Evolutionary conservation across 2,113 vertebrate species (phyloP), one percentile per base, ranked within the genome.

Genomic region (Delphinapterus leucas): DNA sequence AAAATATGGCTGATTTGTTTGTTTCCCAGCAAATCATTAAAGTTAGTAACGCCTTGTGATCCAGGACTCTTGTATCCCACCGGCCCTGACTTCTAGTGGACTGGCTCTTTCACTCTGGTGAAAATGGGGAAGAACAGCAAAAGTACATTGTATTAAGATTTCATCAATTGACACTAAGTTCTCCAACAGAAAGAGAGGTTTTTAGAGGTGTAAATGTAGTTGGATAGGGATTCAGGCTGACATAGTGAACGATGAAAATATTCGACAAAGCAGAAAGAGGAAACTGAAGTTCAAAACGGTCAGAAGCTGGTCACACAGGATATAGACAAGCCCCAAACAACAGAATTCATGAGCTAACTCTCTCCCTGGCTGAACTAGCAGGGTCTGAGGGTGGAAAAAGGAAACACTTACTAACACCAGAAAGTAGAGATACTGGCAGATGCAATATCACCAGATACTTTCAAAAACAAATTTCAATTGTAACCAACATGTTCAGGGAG

Each of bases 1-100:
- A 97, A 97, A 97, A 94, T 97, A 98, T 97, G 97, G 98, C 98
- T 98, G 98, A 98, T 98, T 98, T 95, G 95, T 97, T 97, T 96
- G 97, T 95, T 47, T 98, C 98, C 95, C 95, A 98, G 98, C 47
- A 98, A 98, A 98, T 96, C 96, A 81, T 95, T 36, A 90, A 93
- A 88, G 63, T 96, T 98, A 97, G 96, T 96, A 96, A 98, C 47
- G 89, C 93, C 87, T 97, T 93, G 95, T 98, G 97, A 98, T 97
- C 98, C 97, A 98, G 98, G 98, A 97, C 97, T 98, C 98, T 96
- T 97, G 94, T 97, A 95, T 96, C 83, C 96, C 97, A 97, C 97
- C 98, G 98, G 98, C 92, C 97, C 98, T 15, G 38, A 97, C 98
- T 97, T 92, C 83, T 71, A 88, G 94, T 90, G 84, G 95, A 97